Evolutionary conservation across 2,888 invertebrate genomes (phyloP).

Genomic region (Pristionchus japonicus): DNA sequence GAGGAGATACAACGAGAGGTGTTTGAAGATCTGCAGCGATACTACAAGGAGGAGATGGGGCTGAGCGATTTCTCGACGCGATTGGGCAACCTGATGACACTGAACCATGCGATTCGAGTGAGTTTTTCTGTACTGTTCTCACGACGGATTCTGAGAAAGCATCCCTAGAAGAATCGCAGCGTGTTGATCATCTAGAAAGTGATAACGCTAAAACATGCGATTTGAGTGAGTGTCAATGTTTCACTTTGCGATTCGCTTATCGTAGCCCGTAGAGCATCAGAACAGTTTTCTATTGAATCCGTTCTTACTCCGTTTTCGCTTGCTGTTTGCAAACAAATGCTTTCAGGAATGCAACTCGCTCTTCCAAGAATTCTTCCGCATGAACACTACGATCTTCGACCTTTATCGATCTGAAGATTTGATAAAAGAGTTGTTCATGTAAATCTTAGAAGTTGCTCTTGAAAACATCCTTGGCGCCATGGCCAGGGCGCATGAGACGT

Average conservation of each 20-base stretch:
- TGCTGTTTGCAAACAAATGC: neutral
- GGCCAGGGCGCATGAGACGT: neutral
- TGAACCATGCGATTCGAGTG: neutral
- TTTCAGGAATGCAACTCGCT: conserved; percentile 37
- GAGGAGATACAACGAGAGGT: neutral
- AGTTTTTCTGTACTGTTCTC: neutral
- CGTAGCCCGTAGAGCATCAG: too few species aligned
- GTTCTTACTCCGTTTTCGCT: too few species aligned
- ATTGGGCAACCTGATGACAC: neutral
- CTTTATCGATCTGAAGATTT: neutral
- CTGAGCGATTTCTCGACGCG: conserved; percentile 14
- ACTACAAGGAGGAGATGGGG: conserved; percentile 28
- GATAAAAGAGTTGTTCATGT: neutral
- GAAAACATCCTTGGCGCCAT: too few species aligned
- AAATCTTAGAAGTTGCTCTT: too few species aligned
- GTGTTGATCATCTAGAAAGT: too few species aligned
- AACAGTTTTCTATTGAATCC: too few species aligned
- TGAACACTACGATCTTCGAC: neutral
- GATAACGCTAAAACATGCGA: too few species aligned
- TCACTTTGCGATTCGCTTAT: too few species aligned
- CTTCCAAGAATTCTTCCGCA: conserved; percentile 24
- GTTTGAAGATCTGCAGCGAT: conserved; percentile 12
- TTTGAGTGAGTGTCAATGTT: too few species aligned
- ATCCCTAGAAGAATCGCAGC: too few species aligned
- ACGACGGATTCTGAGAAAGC: too few species aligned